Conservation (phyloP, 2,113 vertebrate genomes). For the Helogale parvula region DNA sequence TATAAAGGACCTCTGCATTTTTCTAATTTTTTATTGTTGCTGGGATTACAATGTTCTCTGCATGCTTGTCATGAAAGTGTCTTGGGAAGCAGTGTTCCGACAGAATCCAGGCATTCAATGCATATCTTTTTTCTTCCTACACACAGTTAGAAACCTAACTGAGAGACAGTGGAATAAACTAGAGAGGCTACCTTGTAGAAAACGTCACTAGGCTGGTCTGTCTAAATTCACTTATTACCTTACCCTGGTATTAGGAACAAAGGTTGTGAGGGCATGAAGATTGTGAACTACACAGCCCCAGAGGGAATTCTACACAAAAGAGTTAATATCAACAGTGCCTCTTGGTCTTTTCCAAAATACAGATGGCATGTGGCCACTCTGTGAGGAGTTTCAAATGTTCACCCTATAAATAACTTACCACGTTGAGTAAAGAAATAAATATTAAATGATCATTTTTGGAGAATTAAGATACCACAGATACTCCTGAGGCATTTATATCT, state of each 20-base stretch:
- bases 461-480: background rate
- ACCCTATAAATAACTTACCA: background rate
- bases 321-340: background rate
- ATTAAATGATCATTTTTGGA: background rate
- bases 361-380: background rate
- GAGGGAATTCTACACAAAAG: background rate
- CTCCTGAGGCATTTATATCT: background rate
- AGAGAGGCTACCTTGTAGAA: background rate
- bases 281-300: background rate
- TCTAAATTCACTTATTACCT: background rate
- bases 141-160: background rate
- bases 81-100: background rate
- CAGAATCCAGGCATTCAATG: background rate
- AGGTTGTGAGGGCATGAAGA: background rate
- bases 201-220: background rate
- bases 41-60: background rate
- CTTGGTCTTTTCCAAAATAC: background rate
- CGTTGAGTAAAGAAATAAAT: background rate
- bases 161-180: background rate
- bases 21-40: background rate
- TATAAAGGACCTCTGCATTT: background rate
- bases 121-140: background rate
- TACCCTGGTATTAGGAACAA: background rate
- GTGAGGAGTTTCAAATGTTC: background rate
- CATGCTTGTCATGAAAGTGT: background rate